Conservation (phyloP, 2,797 vertebrate species). For the Alfaro cultratus region DNA sequence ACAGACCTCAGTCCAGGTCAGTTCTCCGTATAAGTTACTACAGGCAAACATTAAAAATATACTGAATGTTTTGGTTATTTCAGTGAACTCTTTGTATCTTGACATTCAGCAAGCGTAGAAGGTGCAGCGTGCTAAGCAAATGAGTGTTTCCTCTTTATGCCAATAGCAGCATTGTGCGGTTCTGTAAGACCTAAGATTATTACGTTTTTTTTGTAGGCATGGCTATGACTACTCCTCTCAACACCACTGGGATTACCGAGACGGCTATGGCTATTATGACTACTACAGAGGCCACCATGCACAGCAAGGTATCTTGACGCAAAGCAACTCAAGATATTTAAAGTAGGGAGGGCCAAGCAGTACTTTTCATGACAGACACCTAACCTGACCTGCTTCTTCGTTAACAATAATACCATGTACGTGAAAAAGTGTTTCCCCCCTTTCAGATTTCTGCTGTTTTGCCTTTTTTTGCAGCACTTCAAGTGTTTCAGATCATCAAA, state of each 20-base stretch:
- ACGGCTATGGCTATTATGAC: constrained; percentile 72
- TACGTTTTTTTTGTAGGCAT: constrained; percentile 74
- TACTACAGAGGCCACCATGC: constrained; percentile 69
- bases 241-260: constrained; percentile 70
- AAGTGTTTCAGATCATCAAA: neutral
- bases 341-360: too few species aligned
- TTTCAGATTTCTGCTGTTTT: neutral
- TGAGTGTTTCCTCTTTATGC: neutral
- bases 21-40: constrained; percentile 13
- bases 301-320: constrained; percentile 59
- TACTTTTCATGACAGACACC: too few species aligned
- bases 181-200: neutral
- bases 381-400: neutral
- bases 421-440: neutral
- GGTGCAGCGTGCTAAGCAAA: neutral
- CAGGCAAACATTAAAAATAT: neutral
- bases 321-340: neutral
- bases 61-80: neutral
- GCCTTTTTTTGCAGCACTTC: neutral
- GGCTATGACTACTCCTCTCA: constrained; percentile 75
- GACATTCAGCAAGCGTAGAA: neutral
- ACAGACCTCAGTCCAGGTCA: constrained; percentile 72
- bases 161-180: neutral
- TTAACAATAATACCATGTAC: neutral
- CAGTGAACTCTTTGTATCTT: neutral